Percentiles rank a stretch among this genome's conserved stretches.
Conservation (phyloP, 2,888 invertebrate species). For the Netelia fuscicornis region DNA sequence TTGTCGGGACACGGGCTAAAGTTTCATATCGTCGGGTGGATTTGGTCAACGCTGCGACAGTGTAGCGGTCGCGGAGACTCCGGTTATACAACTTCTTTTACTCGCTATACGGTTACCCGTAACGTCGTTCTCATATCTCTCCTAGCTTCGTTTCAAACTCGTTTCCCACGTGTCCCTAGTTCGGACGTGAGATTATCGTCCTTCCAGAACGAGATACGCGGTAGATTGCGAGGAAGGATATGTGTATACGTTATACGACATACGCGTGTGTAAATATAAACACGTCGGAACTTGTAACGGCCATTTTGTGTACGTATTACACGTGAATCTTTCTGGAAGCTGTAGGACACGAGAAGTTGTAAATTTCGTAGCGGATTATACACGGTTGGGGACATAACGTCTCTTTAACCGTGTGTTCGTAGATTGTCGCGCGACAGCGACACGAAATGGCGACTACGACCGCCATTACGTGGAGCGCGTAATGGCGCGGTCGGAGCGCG, state of each 20-base stretch:
- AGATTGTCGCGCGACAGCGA: neutral
- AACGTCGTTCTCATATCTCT: too few species aligned
- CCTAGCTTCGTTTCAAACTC: too few species aligned
- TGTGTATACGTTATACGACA: too few species aligned
- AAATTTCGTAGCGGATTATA: neutral
- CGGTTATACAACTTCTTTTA: too few species aligned
- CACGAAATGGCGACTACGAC: neutral
- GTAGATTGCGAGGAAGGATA: too few species aligned
- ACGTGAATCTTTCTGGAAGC: neutral
- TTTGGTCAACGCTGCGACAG: neutral
- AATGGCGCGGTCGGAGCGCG: constrained; percentile 2
- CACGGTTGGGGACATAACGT: neutral
- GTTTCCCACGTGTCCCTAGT: too few species aligned
- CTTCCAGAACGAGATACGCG: too few species aligned
- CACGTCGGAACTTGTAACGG: neutral
- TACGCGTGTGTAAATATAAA: too few species aligned
- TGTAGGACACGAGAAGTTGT: neutral
- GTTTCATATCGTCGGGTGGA: constrained; percentile 9
- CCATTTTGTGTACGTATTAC: constrained; percentile 29
- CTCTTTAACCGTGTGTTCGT: neutral
- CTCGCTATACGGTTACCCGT: too few species aligned
- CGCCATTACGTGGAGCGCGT: neutral
- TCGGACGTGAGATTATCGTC: too few species aligned
- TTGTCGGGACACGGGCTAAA: neutral
- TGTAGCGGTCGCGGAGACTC: too few species aligned